Conservation (phyloP, 2,888 invertebrate genomes). For the Linyphia triangularis region DNA sequence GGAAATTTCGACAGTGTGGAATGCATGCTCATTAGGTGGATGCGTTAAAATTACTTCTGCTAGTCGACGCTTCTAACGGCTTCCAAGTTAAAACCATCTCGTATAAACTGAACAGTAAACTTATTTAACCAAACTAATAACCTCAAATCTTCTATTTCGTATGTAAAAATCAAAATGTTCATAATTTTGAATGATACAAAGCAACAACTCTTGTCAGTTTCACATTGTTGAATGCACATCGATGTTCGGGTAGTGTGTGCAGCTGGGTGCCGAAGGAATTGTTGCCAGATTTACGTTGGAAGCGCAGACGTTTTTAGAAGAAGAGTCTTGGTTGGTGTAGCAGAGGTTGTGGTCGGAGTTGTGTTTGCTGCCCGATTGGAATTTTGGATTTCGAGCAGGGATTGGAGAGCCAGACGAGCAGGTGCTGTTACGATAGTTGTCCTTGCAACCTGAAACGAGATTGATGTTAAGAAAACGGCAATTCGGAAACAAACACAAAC, state of each 20-base stretch:
- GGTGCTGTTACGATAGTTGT: slow-evolving; percentile 65
- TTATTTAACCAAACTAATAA: no score
- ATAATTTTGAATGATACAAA: no score
- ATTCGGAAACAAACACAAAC: no score
- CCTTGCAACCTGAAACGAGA: slow-evolving; percentile 58
- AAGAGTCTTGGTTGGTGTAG: slow-evolving; percentile 16
- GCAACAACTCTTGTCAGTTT: neutral
- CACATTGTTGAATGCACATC: slow-evolving; percentile 54
- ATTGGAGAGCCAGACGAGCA: slow-evolving; percentile 52
- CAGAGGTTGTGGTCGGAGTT: slow-evolving; percentile 65
- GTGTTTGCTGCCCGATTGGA: slow-evolving; percentile 17
- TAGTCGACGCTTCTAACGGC: no score
- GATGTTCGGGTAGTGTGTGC: slow-evolving; percentile 28
- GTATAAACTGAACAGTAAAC: no score
- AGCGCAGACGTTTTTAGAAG: slow-evolving; percentile 21
- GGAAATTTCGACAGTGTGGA: no score
- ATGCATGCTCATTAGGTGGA: no score
- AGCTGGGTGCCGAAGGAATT: neutral
- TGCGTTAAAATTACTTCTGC: no score
- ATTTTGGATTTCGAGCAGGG: slow-evolving; percentile 32
- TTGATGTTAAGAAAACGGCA: neutral
- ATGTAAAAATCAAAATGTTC: no score
- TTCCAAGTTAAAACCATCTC: no score
- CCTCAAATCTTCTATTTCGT: no score
- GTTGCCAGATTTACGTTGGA: neutral